Percentiles rank a stretch among this genome's conserved stretches.
phyloP scores from a whole-genome alignment of 1,140 invertebrate genomes.

The Aphelinus certus region DNA sequence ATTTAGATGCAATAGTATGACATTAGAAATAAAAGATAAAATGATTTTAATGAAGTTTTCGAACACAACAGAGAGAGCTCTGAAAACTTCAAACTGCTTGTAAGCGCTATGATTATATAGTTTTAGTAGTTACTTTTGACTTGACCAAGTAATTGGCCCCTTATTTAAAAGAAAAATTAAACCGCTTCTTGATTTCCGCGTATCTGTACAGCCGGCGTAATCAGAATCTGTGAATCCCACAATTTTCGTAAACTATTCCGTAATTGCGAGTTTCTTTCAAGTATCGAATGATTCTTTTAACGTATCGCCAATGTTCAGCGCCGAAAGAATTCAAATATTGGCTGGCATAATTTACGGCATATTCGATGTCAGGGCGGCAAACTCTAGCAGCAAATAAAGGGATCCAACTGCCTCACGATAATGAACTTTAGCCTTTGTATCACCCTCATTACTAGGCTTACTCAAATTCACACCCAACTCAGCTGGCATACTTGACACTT shows the following conservation, averaged over 20 bases:
- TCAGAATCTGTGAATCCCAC: constrained; percentile 37
- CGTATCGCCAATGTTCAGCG: constrained; percentile 36
- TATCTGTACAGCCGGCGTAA: constrained; percentile 28
- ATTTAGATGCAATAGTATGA: no score
- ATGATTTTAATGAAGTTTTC: no score
- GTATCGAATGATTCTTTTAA: constrained; percentile 43
- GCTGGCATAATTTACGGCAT: constrained; percentile 47
- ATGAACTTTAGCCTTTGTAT: background rate
- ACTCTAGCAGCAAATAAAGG: constrained; percentile 52
- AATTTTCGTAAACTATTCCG: constrained; percentile 34
- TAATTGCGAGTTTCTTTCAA: constrained; percentile 37
- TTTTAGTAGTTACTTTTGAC: background rate
- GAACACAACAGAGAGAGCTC: no score
- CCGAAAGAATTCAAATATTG: constrained; percentile 41
- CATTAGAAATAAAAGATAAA: no score
- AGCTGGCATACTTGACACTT: background rate
- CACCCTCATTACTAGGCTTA: background rate
- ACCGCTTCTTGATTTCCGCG: constrained; percentile 10
- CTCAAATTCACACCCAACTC: background rate
- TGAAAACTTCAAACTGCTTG: no score
- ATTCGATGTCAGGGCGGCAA: constrained; percentile 58
- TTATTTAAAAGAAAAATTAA: background rate
- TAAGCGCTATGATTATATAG: no score
- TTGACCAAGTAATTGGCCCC: constrained; percentile 2
- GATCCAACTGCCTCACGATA: constrained; percentile 54